phyloP scores from a whole-genome alignment of 2,113 vertebrate species.

The Lophura nycthemera region DNA sequence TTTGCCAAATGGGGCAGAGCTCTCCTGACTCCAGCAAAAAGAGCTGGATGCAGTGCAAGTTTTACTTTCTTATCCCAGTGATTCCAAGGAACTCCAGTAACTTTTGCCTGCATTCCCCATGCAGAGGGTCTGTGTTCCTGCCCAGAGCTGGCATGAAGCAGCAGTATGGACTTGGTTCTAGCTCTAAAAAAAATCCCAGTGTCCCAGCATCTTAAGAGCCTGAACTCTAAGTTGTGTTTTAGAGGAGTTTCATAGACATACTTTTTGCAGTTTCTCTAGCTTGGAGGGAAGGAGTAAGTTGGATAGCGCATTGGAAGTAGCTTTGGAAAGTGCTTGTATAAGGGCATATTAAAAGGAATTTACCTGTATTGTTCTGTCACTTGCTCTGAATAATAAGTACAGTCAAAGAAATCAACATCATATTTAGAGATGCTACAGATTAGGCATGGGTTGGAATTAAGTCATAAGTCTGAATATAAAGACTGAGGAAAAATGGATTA shows the following conservation, averaged over 20 bases:
- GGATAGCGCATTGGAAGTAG: neutral
- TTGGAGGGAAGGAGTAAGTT: neutral
- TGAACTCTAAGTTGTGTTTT: neutral
- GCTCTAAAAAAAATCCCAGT: neutral
- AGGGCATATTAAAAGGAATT: neutral
- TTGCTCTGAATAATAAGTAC: neutral
- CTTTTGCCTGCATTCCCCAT: neutral
- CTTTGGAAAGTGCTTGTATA: neutral
- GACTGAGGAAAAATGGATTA: neutral
- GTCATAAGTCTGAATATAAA: neutral
- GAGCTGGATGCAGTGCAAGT: neutral
- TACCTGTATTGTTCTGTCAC: neutral
- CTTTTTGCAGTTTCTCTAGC: neutral
- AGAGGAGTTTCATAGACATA: neutral
- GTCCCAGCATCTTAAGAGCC: neutral
- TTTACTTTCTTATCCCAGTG: neutral
- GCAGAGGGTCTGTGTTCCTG: neutral
- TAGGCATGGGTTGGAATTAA: neutral
- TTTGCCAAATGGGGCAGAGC: constrained; percentile 45
- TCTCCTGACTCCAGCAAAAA: neutral
- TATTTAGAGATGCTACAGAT: neutral
- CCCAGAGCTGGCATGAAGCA: neutral
- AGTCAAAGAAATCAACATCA: neutral
- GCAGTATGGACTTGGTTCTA: neutral
- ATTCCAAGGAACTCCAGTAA: neutral